Percentiles rank a stretch among this genome's conserved stretches.
phyloP scores from a whole-genome alignment of 2,888 invertebrate genomes.

The Mesorhabditis sp. region DNA sequence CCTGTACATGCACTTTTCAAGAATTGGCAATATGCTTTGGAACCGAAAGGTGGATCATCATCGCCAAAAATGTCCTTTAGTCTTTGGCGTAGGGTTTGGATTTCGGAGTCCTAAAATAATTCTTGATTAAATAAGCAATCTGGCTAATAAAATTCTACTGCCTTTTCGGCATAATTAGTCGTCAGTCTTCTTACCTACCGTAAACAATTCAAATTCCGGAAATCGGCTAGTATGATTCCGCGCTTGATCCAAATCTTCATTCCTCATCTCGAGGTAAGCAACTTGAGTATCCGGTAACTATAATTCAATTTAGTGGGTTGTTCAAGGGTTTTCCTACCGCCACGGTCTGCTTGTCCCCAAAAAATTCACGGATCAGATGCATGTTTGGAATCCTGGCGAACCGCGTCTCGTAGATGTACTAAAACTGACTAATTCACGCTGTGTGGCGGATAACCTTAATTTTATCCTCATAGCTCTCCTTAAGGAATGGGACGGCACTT shows the following conservation, averaged over 20 bases:
- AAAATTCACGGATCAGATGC: neutral
- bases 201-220: no score
- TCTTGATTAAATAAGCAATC: no score
- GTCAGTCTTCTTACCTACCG: no score
- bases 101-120: neutral
- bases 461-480: neutral
- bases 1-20: neutral
- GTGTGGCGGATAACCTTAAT: neutral
- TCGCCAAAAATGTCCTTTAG: neutral
- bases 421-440: neutral
- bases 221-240: no score
- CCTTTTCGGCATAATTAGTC: no score
- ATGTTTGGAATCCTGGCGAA: neutral
- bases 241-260: no score
- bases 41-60: neutral
- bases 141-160: no score
- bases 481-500: neutral
- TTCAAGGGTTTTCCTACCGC: no score
- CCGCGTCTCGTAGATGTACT: constrained; percentile 3
- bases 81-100: neutral
- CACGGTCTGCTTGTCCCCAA: no score
- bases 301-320: no score
- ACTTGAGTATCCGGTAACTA: no score
- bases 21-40: neutral
- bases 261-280: no score